A percentile compares a stretch with the other conserved stretches of the same genome.
These are phyloP conservation scores for Tuta absoluta DNA, from an alignment of 2,888 invertebrate species.

Conservation along the genomic window DNA sequence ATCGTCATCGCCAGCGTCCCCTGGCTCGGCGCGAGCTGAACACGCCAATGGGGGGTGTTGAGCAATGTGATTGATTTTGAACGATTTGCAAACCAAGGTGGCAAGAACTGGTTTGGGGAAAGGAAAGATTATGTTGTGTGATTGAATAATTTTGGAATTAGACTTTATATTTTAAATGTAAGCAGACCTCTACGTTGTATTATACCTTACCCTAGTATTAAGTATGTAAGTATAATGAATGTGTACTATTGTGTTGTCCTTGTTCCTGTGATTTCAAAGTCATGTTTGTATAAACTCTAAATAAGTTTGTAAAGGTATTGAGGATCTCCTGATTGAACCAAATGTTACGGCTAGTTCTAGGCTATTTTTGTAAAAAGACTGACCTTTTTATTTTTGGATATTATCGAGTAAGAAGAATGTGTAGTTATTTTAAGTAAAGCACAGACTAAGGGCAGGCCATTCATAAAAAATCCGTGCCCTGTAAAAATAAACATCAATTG, in stretches of 20 bases:
- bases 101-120: neutral
- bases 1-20: neutral
- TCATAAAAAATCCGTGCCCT: neutral
- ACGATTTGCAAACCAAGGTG: neutral
- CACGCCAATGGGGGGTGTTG: neutral
- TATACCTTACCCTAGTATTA: neutral
- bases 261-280: neutral
- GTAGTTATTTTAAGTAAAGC: neutral
- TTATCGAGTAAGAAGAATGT: neutral
- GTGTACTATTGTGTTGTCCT: neutral
- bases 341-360: neutral
- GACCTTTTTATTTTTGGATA: neutral
- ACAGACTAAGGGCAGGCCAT: neutral
- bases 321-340: constrained; percentile 17
- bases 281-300: neutral
- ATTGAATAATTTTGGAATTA: neutral
- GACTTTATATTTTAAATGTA: neutral
- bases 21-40: neutral
- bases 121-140: neutral
- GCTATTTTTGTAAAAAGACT: constrained; percentile 8
- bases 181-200: too few species aligned
- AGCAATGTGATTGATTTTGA: neutral
- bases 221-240: neutral
- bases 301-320: neutral
- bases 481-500: neutral